Percentiles rank a stretch among this genome's conserved stretches.
phyloP scores from a whole-genome alignment of 2,113 vertebrate species.

The Helogale parvula region DNA sequence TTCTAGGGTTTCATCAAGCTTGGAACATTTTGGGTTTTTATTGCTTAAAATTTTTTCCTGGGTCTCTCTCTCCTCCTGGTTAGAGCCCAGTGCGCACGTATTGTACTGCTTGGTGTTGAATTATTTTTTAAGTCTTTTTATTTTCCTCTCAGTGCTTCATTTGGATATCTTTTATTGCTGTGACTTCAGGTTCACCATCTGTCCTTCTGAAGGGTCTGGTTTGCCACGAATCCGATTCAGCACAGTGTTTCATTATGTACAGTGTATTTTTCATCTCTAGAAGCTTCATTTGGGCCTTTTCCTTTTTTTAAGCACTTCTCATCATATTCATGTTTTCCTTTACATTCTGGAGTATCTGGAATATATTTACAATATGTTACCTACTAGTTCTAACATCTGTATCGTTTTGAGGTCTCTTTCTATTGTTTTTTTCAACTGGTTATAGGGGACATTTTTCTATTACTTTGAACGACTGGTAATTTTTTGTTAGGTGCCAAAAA shows the following conservation, averaged over 20 bases:
- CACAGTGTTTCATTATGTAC: not conserved
- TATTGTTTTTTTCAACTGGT: not conserved
- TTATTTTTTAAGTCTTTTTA: not conserved
- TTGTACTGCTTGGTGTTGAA: not conserved
- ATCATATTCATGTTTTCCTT: not conserved
- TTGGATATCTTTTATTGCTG: not conserved
- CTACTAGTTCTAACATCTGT: not conserved
- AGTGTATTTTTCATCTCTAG: not conserved
- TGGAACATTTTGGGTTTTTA: not conserved
- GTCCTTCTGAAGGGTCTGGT: not conserved
- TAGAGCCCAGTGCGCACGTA: not conserved
- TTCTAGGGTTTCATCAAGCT: not conserved
- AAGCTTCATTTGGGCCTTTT: not conserved
- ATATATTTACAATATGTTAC: not conserved
- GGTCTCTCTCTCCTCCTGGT: not conserved
- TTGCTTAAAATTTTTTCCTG: not conserved
- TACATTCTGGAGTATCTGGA: not conserved
- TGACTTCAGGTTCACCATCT: not conserved
- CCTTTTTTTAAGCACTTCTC: not conserved
- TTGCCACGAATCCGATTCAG: not conserved
- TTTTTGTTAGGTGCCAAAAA: not conserved
- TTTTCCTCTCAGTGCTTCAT: not conserved
- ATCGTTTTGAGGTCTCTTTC: not conserved
- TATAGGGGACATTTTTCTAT: not conserved
- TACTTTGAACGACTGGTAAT: not conserved